Conservation (phyloP, 2,797 vertebrate genomes). For the Gymnothorax reevesii region DNA sequence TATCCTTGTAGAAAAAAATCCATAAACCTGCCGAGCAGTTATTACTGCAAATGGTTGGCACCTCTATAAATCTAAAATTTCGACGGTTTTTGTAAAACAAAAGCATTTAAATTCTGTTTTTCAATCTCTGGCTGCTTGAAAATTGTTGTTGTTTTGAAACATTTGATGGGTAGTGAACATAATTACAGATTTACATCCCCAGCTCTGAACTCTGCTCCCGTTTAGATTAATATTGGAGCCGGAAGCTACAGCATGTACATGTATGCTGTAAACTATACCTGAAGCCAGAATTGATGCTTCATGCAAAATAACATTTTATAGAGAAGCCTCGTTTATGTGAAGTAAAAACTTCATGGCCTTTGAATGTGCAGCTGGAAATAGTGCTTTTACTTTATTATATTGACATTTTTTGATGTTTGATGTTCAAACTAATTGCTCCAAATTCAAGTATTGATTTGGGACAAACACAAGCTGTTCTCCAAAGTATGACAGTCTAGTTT, state of each 20-base stretch:
- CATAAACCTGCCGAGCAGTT: no score
- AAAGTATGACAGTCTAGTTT: neutral
- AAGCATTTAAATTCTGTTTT: no score
- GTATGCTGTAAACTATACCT: neutral
- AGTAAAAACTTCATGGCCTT: neutral
- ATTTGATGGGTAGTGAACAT: no score
- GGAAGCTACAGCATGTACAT: neutral
- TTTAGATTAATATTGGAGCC: neutral
- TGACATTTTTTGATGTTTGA: neutral
- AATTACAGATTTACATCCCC: no score
- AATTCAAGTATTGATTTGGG: neutral
- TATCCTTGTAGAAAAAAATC: no score
- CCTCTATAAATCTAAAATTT: no score
- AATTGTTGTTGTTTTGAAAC: no score
- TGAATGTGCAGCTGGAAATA: neutral
- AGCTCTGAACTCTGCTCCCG: neutral
- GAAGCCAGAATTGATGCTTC: neutral
- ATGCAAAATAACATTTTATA: neutral
- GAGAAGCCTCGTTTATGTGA: neutral
- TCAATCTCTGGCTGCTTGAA: no score
- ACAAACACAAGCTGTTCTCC: neutral
- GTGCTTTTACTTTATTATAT: neutral
- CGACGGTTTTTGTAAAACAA: no score
- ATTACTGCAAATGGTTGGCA: no score
- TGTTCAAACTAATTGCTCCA: neutral